Base-by-base conservation (phyloP, 2,888 invertebrate genomes). In the Pterostichus madidus region DNA sequence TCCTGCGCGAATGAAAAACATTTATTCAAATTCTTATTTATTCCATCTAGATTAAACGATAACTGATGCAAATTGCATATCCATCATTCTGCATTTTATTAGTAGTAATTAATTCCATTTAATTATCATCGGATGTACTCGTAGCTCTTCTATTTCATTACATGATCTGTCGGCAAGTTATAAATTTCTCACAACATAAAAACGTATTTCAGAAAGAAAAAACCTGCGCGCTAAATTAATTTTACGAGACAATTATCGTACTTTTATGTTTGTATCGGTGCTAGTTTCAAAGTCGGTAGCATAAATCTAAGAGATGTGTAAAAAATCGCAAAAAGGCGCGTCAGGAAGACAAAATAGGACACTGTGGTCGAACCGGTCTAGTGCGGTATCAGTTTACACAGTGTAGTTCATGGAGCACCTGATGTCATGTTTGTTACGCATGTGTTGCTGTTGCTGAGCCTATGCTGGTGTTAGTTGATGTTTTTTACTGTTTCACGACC, bases 401-500 rank as follows among this genome's bases (percentile, higher is more conserved):
- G 24, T 68, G 64, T 79, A 49, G 31, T 24, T 64, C 49, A 79
- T 49, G 79, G 64, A 24, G 64, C 79, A 79, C 64, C 79, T 79
- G 79, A 79, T 79, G 79, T 61, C 64, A 79, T 77, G n/a, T 79
- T 2, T 24, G 24, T 24, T 24, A 24, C 24, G 24, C 24, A 24
- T 24, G 24, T 24, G 24, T 24, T 24, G 64, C 35, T 56, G 35
- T 61, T 79, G 39, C 64, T 32, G 35, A n/a, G 64, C 39, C 39
- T 39, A 61, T 61, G 61, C 31, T 61, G 11, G 24, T 24, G 61
- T 31, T 32, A 68, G 35, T 39, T 39, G 39, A 15, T 59, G 15
- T 79, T 61, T 46, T 79, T 59, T 79, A 35, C 32, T 79, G 64
- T 79, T 78, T 79, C 79, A 79, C 31, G 61, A 79, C 49, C 79